A percentile compares a stretch with the other conserved stretches of the same genome.
phyloP scores from a whole-genome alignment of 2,797 vertebrate species.

The Gambusia yucatana region DNA sequence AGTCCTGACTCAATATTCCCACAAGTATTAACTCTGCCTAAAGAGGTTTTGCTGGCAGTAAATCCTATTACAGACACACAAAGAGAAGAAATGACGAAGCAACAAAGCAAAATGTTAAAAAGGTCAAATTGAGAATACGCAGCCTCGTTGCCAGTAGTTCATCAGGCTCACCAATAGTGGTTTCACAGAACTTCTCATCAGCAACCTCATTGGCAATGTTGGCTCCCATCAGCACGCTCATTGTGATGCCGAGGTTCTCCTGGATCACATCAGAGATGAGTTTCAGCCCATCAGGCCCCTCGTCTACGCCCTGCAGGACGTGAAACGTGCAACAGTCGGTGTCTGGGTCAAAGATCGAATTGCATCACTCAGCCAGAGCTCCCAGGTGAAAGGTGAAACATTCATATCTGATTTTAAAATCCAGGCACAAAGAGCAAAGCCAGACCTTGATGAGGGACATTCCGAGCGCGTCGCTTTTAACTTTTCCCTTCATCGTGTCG shows the following conservation, averaged over 20 bases:
- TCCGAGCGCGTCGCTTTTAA: constrained; percentile 87
- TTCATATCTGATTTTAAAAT: constrained; percentile 5
- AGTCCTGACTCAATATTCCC: not conserved
- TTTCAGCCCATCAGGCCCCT: constrained; percentile 92
- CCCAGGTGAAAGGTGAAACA: not conserved
- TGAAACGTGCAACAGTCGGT: constrained; percentile 8
- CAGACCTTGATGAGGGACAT: constrained; percentile 95
- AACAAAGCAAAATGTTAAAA: not conserved
- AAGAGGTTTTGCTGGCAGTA: not conserved
- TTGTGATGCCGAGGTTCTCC: constrained; percentile 88
- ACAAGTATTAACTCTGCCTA: constrained; percentile 13
- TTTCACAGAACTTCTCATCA: constrained; percentile 96
- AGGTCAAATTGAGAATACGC: not conserved
- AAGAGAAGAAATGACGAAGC: not conserved
- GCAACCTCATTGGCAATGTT: constrained; percentile 98
- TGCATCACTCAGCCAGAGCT: not conserved
- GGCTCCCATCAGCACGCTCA: constrained; percentile 96
- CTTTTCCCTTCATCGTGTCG: constrained; percentile 89
- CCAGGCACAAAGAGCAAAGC: constrained; percentile 10
- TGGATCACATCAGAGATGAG: constrained; percentile 95
- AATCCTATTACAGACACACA: constrained; percentile 11
- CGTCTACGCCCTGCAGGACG: constrained; percentile 88
- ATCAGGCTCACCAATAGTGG: constrained; percentile 90
- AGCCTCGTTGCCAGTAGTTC: not conserved
- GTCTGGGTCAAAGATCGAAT: constrained; percentile 19